phyloP scores from a whole-genome alignment of 2,797 vertebrate genomes.

The Hephaestus fuliginosus region DNA sequence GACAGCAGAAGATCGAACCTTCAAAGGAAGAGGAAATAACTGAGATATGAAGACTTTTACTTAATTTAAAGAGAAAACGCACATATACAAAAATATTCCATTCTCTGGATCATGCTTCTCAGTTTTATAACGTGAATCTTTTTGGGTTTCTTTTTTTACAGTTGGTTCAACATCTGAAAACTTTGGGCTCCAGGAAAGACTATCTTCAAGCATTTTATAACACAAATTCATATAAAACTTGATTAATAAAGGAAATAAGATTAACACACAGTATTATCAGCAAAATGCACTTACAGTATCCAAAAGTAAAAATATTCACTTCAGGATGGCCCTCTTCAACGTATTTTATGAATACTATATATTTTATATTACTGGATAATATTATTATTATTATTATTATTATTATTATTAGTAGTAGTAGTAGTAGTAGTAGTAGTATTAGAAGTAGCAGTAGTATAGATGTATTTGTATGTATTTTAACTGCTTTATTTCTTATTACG shows the following conservation, averaged over 20 bases:
- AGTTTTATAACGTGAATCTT: not conserved
- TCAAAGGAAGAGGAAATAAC: not conserved
- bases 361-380: not conserved
- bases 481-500: not conserved
- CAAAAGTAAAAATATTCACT: not conserved
- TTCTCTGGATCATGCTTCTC: too few species aligned
- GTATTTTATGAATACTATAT: not conserved
- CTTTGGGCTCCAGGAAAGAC: not conserved
- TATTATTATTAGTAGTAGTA: too few species aligned
- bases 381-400: too few species aligned
- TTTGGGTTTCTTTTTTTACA: not conserved
- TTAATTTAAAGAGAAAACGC: not conserved
- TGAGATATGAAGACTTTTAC: not conserved
- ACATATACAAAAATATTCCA: too few species aligned
- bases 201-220: too few species aligned
- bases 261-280: not conserved
- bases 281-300: not conserved
- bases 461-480: not conserved
- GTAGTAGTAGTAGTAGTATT: not conserved
- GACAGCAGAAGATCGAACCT: conserved; percentile 30
- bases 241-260: too few species aligned
- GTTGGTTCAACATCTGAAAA: not conserved
- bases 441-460: too few species aligned
- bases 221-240: too few species aligned
- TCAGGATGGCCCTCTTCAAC: not conserved